Evolutionary conservation across 2,797 vertebrate species (phyloP).

Genomic region (Bradypodion pumilum): DNA sequence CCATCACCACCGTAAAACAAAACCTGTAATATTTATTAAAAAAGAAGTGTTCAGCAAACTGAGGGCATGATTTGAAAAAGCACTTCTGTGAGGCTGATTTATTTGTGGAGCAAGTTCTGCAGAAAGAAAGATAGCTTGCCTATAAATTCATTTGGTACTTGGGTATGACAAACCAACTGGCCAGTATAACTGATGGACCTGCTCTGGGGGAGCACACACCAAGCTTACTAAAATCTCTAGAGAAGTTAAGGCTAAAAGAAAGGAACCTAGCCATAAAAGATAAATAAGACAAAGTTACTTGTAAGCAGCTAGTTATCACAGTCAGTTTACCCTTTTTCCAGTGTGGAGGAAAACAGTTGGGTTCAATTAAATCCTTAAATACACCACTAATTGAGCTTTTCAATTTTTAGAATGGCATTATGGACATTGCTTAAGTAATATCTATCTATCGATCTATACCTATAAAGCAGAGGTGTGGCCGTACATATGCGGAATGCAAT

Average conservation of each 20-base stretch:
- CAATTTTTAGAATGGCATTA: slow-evolving; percentile 21
- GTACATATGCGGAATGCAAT: no score
- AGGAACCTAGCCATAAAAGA: slow-evolving; percentile 15
- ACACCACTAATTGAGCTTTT: slow-evolving; percentile 37
- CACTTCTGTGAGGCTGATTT: slow-evolving; percentile 44
- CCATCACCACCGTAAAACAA: neutral
- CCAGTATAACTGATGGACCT: slow-evolving; percentile 20
- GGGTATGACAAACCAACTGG: slow-evolving; percentile 25
- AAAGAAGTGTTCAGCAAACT: slow-evolving; percentile 48
- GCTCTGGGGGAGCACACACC: slow-evolving; percentile 24
- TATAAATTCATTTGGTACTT: slow-evolving; percentile 15
- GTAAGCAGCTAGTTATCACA: slow-evolving; percentile 29
- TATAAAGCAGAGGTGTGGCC: no score
- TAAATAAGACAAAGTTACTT: slow-evolving; percentile 33
- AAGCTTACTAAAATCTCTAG: slow-evolving; percentile 22
- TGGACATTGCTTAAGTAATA: slow-evolving; percentile 27
- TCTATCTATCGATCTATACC: no score
- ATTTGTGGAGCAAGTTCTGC: slow-evolving; percentile 34
- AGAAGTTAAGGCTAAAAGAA: neutral
- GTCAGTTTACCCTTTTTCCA: slow-evolving; percentile 26
- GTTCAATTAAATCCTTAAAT: slow-evolving; percentile 28
- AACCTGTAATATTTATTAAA: slow-evolving; percentile 26
- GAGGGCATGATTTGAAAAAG: slow-evolving; percentile 54
- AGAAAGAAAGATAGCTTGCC: slow-evolving; percentile 51
- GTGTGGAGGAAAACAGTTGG: slow-evolving; percentile 17